A percentile compares a stretch with the other conserved stretches of the same genome.
These are phyloP conservation scores for Caligus rogercresseyi DNA, from an alignment of 1,140 invertebrate species.

Conservation along the genomic window DNA sequence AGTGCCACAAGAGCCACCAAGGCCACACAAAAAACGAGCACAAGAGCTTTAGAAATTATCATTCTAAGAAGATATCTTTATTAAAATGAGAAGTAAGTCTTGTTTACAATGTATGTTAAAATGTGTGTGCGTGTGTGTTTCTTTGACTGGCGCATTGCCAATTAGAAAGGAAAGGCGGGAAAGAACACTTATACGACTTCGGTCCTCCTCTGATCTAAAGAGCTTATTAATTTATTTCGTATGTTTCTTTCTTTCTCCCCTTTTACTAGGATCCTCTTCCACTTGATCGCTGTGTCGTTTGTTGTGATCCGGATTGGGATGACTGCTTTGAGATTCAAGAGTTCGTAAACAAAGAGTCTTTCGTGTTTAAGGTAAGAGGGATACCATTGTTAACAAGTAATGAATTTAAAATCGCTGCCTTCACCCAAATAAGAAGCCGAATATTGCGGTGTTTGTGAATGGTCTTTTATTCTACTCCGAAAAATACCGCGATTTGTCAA, in stretches of 20 bases:
- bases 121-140: too few relatives aligned
- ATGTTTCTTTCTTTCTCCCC: background rate
- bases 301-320: conserved; percentile 63
- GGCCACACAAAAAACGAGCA: background rate
- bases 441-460: too few relatives aligned
- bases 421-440: too few relatives aligned
- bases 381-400: conserved; percentile 1
- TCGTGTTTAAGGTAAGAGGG: conserved; percentile 66
- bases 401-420: background rate
- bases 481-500: background rate
- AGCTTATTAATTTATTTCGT: background rate
- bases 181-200: background rate
- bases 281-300: conserved; percentile 72
- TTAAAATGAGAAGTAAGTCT: too few relatives aligned
- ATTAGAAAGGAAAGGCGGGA: background rate
- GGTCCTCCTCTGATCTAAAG: background rate
- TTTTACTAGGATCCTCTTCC: conserved; percentile 62
- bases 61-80: too few relatives aligned
- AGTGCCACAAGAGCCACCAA: background rate
- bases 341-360: conserved; percentile 74
- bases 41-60: background rate
- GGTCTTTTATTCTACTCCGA: too few relatives aligned
- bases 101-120: too few relatives aligned
- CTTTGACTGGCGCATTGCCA: background rate
- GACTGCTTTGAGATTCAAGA: conserved; percentile 92